Conservation (phyloP, 2,113 vertebrate species). For the Petaurus breviceps region DNA sequence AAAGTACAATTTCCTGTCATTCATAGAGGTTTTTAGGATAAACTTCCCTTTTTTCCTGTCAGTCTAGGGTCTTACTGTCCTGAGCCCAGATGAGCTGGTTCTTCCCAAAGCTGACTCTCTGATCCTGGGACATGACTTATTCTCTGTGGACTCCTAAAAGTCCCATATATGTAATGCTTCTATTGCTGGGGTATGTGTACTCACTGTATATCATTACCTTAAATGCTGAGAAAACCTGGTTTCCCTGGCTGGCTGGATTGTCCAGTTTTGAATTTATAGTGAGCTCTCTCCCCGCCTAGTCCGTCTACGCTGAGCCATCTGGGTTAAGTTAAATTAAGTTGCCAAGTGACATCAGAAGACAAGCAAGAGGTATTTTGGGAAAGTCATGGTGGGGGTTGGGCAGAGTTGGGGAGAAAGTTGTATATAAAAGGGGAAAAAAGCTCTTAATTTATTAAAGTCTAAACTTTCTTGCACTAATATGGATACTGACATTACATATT, state of each 20-base stretch:
- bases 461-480: background rate
- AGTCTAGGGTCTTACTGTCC: rapidly evolving
- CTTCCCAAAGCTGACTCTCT: background rate
- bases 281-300: rapidly evolving
- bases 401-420: background rate
- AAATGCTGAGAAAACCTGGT: background rate
- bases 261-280: background rate
- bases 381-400: background rate
- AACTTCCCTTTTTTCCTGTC: background rate
- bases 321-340: background rate
- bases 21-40: background rate
- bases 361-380: background rate
- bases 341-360: background rate
- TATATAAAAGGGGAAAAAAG: background rate
- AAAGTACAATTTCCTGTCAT: background rate
- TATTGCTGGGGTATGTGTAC: background rate
- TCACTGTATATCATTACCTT: background rate
- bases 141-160: background rate
- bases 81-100: rapidly evolving
- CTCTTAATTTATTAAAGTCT: background rate
- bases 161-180: too few relatives aligned
- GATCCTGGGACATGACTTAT: rapidly evolving
- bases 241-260: too few relatives aligned
- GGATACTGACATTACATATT: background rate
- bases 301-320: background rate